A percentile compares a stretch with the other conserved stretches of the same genome.
Conservation (phyloP, 2,797 vertebrate genomes). For the Phoxinus dragarum region DNA sequence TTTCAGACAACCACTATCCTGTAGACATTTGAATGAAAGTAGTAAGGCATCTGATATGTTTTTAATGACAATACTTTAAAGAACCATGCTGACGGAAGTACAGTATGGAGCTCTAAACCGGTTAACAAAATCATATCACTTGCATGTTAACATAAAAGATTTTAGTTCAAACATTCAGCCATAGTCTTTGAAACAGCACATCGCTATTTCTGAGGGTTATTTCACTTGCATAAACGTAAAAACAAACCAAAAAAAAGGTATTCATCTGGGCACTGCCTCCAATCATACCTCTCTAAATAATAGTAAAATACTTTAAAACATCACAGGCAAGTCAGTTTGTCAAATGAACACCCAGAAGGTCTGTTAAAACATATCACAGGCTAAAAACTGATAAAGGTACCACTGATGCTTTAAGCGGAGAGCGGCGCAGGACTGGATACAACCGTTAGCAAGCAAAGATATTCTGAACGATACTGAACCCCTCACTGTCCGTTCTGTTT, state of each 20-base stretch:
- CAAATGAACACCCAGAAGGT: constrained; percentile 5
- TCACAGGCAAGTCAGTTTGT: constrained; percentile 12
- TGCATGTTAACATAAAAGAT: background rate
- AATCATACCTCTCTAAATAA: constrained; percentile 23
- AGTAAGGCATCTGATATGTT: constrained; percentile 46
- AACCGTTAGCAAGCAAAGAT: constrained; percentile 29
- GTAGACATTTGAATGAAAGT: constrained; percentile 16
- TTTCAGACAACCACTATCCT: background rate
- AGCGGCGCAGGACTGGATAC: constrained; percentile 27
- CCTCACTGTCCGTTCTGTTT: constrained; percentile 85
- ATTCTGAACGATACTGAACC: constrained; percentile 43
- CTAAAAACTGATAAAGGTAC: constrained; percentile 31
- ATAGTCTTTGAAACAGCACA: background rate
- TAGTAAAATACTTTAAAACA: constrained; percentile 36
- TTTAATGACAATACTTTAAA: constrained; percentile 37
- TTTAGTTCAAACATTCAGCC: background rate
- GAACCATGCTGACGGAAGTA: background rate
- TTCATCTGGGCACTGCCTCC: background rate
- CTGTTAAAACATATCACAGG: constrained; percentile 43
- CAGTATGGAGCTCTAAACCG: constrained; percentile 8
- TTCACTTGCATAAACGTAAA: background rate
- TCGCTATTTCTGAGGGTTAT: background rate
- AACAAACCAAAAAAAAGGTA: background rate
- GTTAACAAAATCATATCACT: constrained; percentile 35
- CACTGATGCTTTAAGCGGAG: constrained; percentile 36